These are phyloP conservation scores for Mercenaria mercenaria DNA, from an alignment of 1,140 invertebrate species.

Conservation along the genomic window DNA sequence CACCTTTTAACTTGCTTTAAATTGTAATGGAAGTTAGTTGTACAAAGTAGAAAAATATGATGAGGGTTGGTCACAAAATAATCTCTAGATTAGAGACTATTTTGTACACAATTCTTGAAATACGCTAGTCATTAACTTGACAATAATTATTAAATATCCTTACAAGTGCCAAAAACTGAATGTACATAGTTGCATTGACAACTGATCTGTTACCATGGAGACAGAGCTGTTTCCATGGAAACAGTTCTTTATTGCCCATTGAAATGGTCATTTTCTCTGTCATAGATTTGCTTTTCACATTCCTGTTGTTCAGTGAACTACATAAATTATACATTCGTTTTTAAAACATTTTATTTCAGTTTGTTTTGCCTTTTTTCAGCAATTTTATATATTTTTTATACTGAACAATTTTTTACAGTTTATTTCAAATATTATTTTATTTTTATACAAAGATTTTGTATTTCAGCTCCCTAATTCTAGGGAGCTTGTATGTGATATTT, in stretches of 20 bases:
- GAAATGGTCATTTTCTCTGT: neutral
- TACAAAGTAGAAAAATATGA: too few relatives aligned
- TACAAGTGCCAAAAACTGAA: neutral
- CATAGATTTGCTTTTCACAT: slow-evolving; percentile 39
- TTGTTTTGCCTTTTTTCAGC: slow-evolving; percentile 61
- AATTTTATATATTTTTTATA: slow-evolving; percentile 42
- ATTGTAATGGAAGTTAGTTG: too few relatives aligned
- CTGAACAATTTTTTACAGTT: slow-evolving; percentile 7
- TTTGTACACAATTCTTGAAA: neutral
- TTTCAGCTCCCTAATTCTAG: slow-evolving; percentile 9
- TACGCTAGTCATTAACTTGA: neutral
- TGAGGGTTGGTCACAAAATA: too few relatives aligned
- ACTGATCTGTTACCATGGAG: neutral
- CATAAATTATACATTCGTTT: neutral
- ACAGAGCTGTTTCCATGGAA: neutral
- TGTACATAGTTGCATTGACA: neutral
- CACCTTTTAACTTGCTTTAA: neutral
- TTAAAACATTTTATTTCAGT: neutral
- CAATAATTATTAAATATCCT: neutral
- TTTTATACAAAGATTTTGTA: slow-evolving; percentile 54
- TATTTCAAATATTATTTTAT: slow-evolving; percentile 27
- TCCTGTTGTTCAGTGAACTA: slow-evolving; percentile 4
- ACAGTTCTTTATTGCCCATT: neutral
- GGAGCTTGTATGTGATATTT: slow-evolving; percentile 37
- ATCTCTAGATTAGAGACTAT: neutral